These are phyloP conservation scores for Pristis pectinata DNA, from an alignment of 2,797 vertebrate genomes.

Conservation along the genomic window DNA sequence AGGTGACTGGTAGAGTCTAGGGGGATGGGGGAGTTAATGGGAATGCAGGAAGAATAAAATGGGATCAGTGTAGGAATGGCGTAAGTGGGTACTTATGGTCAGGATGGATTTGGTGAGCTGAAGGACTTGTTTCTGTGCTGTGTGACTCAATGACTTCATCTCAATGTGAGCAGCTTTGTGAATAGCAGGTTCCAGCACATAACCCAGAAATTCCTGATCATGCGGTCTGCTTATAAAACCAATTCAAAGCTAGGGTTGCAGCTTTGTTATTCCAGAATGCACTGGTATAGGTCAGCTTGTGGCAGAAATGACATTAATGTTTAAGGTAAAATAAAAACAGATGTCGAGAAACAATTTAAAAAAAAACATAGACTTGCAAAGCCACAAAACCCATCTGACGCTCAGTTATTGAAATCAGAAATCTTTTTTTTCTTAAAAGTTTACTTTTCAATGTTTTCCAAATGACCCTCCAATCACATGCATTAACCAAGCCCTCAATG, in stretches of 20 bases:
- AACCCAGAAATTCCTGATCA: not conserved
- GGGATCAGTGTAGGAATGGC: no score
- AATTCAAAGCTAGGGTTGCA: not conserved
- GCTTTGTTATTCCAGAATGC: not conserved
- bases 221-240: not conserved
- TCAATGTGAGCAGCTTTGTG: not conserved
- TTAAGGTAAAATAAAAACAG: constrained; percentile 12
- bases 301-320: constrained; percentile 11
- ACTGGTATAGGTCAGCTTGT: not conserved
- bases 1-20: no score
- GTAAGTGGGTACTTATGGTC: no score
- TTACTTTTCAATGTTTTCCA: constrained; percentile 15
- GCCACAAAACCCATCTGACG: not conserved
- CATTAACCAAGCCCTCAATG: not conserved
- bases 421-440: not conserved
- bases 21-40: no score
- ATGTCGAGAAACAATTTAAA: not conserved
- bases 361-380: not conserved
- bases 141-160: not conserved
- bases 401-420: not conserved
- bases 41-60: no score
- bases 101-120: no score
- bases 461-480: not conserved
- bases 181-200: not conserved
- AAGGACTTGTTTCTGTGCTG: no score